phyloP scores from a whole-genome alignment of 2,113 vertebrate species.

The Archilochus colubris region DNA sequence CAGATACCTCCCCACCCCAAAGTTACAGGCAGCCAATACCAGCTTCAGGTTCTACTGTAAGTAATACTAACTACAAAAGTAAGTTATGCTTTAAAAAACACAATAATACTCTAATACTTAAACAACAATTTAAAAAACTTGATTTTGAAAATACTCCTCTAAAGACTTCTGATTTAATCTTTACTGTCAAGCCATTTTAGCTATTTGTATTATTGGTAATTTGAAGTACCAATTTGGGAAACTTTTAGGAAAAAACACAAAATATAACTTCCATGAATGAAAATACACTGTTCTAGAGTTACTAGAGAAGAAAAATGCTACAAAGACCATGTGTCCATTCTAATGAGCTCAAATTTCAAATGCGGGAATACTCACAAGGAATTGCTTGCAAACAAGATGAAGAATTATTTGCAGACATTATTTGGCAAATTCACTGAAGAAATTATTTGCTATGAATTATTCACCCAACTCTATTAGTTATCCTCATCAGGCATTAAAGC shows the following conservation, averaged over 20 bases:
- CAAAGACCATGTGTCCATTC: constrained; percentile 3
- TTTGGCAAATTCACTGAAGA: constrained; percentile 63
- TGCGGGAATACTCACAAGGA: neutral
- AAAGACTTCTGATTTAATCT: neutral
- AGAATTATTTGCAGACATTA: constrained; percentile 56
- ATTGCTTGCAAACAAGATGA: constrained; percentile 51
- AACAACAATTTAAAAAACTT: neutral
- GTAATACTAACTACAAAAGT: neutral
- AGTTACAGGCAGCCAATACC: neutral
- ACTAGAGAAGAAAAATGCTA: neutral
- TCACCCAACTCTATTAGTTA: constrained; percentile 55
- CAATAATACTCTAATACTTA: neutral
- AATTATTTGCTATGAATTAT: constrained; percentile 51
- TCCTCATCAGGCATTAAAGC: constrained; percentile 50
- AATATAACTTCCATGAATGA: neutral
- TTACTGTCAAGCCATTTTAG: neutral
- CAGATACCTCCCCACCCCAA: neutral
- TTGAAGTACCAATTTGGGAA: neutral
- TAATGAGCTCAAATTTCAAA: constrained; percentile 26
- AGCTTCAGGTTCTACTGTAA: neutral
- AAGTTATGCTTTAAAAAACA: neutral
- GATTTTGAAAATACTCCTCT: neutral
- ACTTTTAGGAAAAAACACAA: neutral
- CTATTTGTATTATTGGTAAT: neutral
- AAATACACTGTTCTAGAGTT: neutral